A percentile compares a stretch with the other conserved stretches of the same genome.
These are phyloP conservation scores for Abrostola triplasia DNA, from an alignment of 2,888 invertebrate species.

Conservation along the genomic window DNA sequence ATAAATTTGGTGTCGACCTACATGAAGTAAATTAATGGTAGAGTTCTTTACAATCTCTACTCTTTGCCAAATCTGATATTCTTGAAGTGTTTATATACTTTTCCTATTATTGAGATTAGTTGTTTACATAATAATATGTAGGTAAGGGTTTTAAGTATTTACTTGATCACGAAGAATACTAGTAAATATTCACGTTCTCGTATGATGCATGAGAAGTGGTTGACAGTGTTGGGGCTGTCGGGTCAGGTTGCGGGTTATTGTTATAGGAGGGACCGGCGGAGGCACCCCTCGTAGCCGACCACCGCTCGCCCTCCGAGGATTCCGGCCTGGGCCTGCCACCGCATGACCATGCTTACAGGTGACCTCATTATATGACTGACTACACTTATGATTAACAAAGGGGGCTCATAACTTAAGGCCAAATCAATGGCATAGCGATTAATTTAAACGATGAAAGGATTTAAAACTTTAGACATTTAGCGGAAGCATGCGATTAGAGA, in stretches of 20 bases:
- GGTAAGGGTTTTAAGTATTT: conserved; percentile 26
- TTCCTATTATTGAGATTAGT: conserved; percentile 1
- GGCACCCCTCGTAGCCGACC: conserved; percentile 90
- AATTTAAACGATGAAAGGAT: conserved; percentile 27
- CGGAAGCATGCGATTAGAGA: conserved; percentile 41
- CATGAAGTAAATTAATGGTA: conserved; percentile 21
- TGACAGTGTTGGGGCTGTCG: conserved; percentile 60
- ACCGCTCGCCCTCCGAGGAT: conserved; percentile 97
- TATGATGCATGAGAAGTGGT: conserved; percentile 43
- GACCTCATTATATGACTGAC: conserved; percentile 70
- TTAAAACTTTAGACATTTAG: conserved; percentile 31
- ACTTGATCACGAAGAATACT: conserved; percentile 23
- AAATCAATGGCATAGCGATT: conserved; percentile 17
- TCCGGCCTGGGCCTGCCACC: conserved; percentile 97
- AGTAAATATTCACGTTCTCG: conserved; percentile 41
- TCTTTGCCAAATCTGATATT: conserved; percentile 19
- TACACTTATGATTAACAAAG: conserved; percentile 56
- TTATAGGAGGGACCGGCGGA: conserved; percentile 87
- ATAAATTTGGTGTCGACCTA: conserved; percentile 21
- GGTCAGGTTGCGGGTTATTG: conserved; percentile 88
- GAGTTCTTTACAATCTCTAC: conserved; percentile 21
- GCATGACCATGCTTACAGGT: conserved; percentile 91
- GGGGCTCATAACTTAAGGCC: conserved; percentile 33
- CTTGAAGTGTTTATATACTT: conserved; percentile 9
- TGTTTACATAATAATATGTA: conserved; percentile 15